phyloP scores from a whole-genome alignment of 2,113 vertebrate species.

The Monopterus albus region DNA sequence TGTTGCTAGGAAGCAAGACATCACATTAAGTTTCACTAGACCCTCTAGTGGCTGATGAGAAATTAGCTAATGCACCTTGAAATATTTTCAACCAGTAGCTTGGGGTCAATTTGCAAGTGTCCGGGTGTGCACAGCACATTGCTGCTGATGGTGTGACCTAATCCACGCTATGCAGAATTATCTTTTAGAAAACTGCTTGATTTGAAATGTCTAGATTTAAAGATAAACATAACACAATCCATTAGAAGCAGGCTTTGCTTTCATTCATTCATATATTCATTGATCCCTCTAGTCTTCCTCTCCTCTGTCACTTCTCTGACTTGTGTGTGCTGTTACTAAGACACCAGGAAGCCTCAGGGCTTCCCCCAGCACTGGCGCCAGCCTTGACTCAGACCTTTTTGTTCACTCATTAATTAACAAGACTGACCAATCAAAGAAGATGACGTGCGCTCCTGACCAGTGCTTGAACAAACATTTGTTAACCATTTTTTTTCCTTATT shows the following conservation, averaged over 20 bases:
- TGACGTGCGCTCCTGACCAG: constrained; percentile 44
- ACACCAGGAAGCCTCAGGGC: too few relatives aligned
- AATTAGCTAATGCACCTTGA: too few relatives aligned
- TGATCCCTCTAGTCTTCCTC: not conserved
- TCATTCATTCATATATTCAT: not conserved
- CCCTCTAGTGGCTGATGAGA: too few relatives aligned
- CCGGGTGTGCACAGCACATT: too few relatives aligned
- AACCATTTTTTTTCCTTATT: constrained; percentile 15
- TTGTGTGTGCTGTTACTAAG: constrained; percentile 11
- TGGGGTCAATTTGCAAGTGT: too few relatives aligned
- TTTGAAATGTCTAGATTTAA: not conserved
- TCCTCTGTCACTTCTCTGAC: constrained; percentile 15
- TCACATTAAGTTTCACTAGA: too few relatives aligned
- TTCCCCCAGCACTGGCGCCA: constrained; percentile 52
- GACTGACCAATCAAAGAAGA: constrained; percentile 70
- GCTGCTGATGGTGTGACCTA: too few relatives aligned
- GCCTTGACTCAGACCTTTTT: constrained; percentile 61
- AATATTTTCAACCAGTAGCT: too few relatives aligned
- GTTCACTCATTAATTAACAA: constrained; percentile 71
- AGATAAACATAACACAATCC: not conserved
- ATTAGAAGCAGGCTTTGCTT: not conserved
- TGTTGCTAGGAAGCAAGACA: too few relatives aligned
- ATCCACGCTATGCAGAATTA: too few relatives aligned
- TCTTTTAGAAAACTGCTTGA: too few relatives aligned
- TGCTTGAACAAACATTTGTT: constrained; percentile 50